phyloP scores from a whole-genome alignment of 64 coral and sea anemone species.

The Pocillopora damicornis region DNA sequence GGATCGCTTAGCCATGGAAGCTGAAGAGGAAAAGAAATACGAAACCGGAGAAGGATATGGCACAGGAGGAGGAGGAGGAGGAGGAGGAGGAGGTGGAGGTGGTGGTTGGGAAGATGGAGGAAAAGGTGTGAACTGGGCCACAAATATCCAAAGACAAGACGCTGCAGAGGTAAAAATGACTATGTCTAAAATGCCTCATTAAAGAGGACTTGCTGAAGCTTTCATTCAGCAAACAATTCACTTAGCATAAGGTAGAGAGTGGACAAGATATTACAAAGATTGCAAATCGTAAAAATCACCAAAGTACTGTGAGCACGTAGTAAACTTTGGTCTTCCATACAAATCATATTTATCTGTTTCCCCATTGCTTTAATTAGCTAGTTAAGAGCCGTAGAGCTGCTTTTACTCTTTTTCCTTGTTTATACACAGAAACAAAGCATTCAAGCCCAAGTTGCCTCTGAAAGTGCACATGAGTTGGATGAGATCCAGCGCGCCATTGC shows the following conservation, averaged over 20 bases:
- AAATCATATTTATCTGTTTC: no score
- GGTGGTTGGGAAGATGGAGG: constrained; percentile 25
- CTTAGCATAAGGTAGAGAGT: no score
- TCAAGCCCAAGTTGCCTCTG: constrained; percentile 85
- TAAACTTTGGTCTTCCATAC: no score
- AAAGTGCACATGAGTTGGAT: constrained; percentile 85
- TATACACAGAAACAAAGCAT: constrained; percentile 79
- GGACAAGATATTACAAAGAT: no score
- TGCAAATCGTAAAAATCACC: no score
- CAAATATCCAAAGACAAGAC: constrained; percentile 91
- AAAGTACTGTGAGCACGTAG: no score
- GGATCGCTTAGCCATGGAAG: constrained; percentile 77
- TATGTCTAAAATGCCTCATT: not conserved
- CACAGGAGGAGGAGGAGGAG: constrained; percentile 56
- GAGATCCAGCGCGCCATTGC: constrained; percentile 88
- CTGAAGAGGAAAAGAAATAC: constrained; percentile 93
- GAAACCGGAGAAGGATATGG: constrained; percentile 66
- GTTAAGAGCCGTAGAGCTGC: not conserved
- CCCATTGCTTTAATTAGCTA: no score
- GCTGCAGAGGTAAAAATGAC: constrained; percentile 59
- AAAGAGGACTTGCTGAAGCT: no score
- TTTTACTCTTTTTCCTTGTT: not conserved
- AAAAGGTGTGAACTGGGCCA: constrained; percentile 84
- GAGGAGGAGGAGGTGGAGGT: constrained; percentile 50
- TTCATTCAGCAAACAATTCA: no score